Percentiles rank a stretch among this genome's conserved stretches.
These are phyloP conservation scores for Iguana delicatissima DNA, from an alignment of 2,797 vertebrate genomes.

Conservation along the genomic window DNA sequence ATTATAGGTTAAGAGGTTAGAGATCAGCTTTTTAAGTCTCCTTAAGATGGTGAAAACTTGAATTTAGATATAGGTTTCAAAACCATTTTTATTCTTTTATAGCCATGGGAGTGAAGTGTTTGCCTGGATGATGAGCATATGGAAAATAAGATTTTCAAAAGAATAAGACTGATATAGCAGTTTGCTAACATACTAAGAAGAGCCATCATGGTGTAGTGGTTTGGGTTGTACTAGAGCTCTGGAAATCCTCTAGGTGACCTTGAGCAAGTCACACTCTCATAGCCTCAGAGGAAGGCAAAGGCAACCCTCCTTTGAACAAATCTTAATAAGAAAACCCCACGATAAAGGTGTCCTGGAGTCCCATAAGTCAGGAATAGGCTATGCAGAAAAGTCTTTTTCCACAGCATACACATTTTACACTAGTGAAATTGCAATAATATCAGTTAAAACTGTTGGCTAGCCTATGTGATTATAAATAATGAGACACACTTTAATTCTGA, in stretches of 20 bases:
- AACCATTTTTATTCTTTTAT: constrained; percentile 7
- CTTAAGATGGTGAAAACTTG: neutral
- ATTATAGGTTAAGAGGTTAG: neutral
- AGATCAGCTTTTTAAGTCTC: neutral
- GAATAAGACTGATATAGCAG: constrained; percentile 24
- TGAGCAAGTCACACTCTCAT: too few species aligned
- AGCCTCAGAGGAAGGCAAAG: too few species aligned
- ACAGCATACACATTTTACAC: constrained; percentile 11
- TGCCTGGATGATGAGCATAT: constrained; percentile 3
- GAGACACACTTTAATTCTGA: constrained; percentile 25
- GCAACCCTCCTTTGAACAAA: too few species aligned
- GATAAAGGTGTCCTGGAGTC: too few species aligned
- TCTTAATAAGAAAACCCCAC: too few species aligned
- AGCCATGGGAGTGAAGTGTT: constrained; percentile 24
- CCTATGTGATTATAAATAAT: constrained; percentile 16
- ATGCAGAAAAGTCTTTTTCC: constrained; percentile 1
- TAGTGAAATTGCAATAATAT: constrained; percentile 7
- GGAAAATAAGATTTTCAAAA: constrained; percentile 38
- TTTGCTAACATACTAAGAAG: neutral
- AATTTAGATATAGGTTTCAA: constrained; percentile 8
- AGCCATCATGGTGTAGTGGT: too few species aligned
- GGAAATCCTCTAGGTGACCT: too few species aligned
- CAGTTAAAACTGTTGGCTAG: constrained; percentile 33
- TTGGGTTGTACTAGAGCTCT: too few species aligned
- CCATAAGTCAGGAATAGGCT: neutral